Conservation (phyloP, 2,113 vertebrate species). For the Upupa epops region DNA sequence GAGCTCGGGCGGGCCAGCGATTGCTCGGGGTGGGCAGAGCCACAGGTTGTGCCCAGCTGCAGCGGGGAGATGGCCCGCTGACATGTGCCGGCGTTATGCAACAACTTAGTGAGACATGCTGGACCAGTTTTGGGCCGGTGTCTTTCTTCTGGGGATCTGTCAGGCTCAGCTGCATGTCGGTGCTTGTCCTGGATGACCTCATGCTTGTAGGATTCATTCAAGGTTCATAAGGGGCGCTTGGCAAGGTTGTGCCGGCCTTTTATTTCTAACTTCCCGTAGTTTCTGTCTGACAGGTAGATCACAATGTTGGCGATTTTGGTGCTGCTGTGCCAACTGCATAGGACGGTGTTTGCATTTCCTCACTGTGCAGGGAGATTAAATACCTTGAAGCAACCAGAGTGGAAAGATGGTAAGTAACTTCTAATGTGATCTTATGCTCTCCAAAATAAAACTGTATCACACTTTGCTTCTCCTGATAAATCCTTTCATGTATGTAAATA, state of each 20-base stretch:
- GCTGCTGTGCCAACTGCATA: constrained; percentile 73
- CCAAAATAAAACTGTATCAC: not conserved
- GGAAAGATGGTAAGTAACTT: constrained; percentile 75
- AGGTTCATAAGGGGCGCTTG: not conserved
- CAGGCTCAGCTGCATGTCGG: not conserved
- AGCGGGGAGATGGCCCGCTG: not conserved
- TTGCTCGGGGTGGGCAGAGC: no score
- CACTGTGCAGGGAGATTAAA: constrained; percentile 55
- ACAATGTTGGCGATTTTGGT: constrained; percentile 76
- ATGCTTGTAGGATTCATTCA: not conserved
- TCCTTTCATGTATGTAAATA: not conserved
- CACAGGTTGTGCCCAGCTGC: rapidly evolving
- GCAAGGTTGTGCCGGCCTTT: not conserved
- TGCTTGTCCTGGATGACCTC: not conserved
- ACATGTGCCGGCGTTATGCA: not conserved
- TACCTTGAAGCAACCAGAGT: not conserved
- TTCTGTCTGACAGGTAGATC: constrained; percentile 63
- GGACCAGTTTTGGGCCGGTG: constrained; percentile 9
- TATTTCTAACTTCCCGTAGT: not conserved
- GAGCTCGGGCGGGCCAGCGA: no score
- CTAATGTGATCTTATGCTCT: not conserved
- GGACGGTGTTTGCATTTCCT: constrained; percentile 65
- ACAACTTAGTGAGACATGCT: not conserved
- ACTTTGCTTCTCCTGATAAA: not conserved
- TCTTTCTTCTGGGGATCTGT: not conserved